Evolutionary conservation across 2,113 vertebrate species (phyloP).

Genomic region (Pygoscelis adeliae): DNA sequence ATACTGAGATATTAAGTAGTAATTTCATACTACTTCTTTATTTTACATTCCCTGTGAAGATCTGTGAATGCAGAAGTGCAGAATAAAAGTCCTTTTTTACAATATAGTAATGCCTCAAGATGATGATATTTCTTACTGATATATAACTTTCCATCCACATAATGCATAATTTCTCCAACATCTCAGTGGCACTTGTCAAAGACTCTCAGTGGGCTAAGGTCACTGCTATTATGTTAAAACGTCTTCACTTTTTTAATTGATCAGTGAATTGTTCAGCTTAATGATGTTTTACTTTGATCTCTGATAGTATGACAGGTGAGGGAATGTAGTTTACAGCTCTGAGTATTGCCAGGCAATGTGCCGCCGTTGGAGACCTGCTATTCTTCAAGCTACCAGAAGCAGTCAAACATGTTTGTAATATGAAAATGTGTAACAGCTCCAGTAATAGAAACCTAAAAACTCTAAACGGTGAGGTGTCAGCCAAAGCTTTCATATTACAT

Average conservation of each 20-base stretch:
- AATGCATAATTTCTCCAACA: background rate
- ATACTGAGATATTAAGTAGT: background rate
- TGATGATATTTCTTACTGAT: background rate
- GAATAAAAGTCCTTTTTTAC: background rate
- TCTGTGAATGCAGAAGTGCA: background rate
- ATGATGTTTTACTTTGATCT: background rate
- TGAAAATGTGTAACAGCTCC: background rate
- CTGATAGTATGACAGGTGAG: background rate
- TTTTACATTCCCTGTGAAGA: background rate
- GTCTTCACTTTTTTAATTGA: background rate
- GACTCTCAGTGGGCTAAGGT: background rate
- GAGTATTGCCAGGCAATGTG: background rate
- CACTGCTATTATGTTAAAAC: background rate
- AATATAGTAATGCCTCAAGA: background rate
- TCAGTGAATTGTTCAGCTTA: background rate
- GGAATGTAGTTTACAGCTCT: background rate
- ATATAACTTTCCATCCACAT: background rate
- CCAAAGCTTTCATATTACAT: background rate
- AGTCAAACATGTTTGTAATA: background rate
- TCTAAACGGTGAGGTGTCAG: background rate
- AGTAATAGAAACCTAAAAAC: background rate
- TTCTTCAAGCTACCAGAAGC: background rate
- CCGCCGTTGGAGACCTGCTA: background rate
- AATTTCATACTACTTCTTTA: background rate
- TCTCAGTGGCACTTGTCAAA: background rate